phyloP scores from a whole-genome alignment of 2,888 invertebrate species.

The Platycheirus rosarum region DNA sequence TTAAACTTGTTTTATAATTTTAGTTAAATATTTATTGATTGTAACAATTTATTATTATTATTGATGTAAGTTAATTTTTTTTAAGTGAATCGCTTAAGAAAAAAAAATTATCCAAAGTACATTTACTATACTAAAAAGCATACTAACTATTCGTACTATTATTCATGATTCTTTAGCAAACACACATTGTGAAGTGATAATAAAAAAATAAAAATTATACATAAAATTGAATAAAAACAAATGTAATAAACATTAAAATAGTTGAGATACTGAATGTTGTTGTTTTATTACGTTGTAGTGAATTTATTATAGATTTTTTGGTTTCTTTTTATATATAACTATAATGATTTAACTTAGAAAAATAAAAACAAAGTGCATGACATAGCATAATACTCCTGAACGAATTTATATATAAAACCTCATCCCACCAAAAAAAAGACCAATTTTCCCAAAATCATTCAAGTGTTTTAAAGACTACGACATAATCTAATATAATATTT shows the following conservation, averaged over 20 bases:
- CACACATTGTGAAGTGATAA: conserved; percentile 74
- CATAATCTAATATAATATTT: too few species aligned
- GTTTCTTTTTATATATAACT: too few species aligned
- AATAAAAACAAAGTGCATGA: background rate
- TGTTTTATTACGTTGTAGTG: conserved; percentile 37
- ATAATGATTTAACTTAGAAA: conserved; percentile 1
- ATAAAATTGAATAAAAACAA: conserved; percentile 27
- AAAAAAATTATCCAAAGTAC: conserved; percentile 46
- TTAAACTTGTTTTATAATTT: conserved; percentile 46
- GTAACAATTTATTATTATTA: conserved; percentile 24
- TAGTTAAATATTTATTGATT: conserved; percentile 62
- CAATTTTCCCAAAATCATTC: conserved; percentile 11
- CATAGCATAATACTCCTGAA: background rate
- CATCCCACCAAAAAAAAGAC: conserved; percentile 56
- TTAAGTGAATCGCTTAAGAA: conserved; percentile 39
- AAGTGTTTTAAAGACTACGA: conserved; percentile 11
- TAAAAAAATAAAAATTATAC: conserved; percentile 53
- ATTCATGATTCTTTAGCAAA: conserved; percentile 66
- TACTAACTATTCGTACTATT: conserved; percentile 70
- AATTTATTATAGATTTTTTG: background rate
- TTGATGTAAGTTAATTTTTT: conserved; percentile 29
- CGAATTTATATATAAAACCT: conserved; percentile 56
- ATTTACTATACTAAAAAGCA: conserved; percentile 51
- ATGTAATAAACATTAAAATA: conserved; percentile 66
- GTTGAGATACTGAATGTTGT: conserved; percentile 57